Conservation (phyloP, 2,888 invertebrate genomes). For the Melolontha melolontha region DNA sequence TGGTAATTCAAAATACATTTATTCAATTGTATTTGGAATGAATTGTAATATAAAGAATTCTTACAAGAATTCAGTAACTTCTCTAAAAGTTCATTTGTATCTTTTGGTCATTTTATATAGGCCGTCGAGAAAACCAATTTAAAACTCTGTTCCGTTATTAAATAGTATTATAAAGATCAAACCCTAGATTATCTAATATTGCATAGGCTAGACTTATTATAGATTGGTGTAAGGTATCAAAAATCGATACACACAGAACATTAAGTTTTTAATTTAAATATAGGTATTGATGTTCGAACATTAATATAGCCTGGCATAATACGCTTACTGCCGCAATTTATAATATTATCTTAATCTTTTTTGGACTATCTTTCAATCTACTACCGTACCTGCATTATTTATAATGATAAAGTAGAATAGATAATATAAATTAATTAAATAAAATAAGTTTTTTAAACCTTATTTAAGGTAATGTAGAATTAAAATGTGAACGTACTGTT, state of each 20-base stretch:
- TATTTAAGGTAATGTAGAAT: too few relatives aligned
- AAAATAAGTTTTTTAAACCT: too few relatives aligned
- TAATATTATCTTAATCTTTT: neutral
- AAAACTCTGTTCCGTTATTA: neutral
- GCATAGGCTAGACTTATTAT: neutral
- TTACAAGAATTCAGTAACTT: too few relatives aligned
- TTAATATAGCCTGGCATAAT: neutral
- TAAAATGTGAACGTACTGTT: too few relatives aligned
- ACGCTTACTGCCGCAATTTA: conserved; percentile 3
- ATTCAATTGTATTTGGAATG: too few relatives aligned
- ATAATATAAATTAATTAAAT: too few relatives aligned
- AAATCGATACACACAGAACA: conserved; percentile 7
- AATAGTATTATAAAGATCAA: conserved; percentile 11
- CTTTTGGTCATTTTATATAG: too few relatives aligned
- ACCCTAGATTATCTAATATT: conserved; percentile 7
- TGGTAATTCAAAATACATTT: too few relatives aligned
- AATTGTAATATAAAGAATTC: too few relatives aligned
- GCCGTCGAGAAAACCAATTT: neutral
- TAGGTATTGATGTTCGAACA: conserved; percentile 1
- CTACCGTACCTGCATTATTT: too few relatives aligned
- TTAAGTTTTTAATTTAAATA: conserved; percentile 11
- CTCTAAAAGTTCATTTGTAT: too few relatives aligned
- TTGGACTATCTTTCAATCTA: neutral
- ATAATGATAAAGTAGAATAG: too few relatives aligned
- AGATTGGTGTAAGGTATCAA: neutral